Conservation (phyloP, 2,888 invertebrate genomes). For the Drosophila mettleri region DNA sequence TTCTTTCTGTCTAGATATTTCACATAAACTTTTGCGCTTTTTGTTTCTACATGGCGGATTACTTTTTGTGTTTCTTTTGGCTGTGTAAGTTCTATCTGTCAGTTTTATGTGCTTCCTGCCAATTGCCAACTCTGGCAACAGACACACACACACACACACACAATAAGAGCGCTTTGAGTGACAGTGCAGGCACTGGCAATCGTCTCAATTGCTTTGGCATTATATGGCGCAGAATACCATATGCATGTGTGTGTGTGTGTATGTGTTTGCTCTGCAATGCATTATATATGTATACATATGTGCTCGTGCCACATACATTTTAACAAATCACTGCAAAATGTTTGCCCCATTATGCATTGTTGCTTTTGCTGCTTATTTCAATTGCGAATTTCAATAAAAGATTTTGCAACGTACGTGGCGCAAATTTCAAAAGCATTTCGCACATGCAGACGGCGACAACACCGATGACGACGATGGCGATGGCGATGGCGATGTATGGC, state of each 20-base stretch:
- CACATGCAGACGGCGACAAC: constrained; percentile 52
- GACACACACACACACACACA: constrained; percentile 10
- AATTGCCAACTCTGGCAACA: constrained; percentile 25
- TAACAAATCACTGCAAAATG: constrained; percentile 71
- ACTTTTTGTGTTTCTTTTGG: neutral
- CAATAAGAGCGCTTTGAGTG: constrained; percentile 12
- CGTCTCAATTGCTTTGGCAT: constrained; percentile 61
- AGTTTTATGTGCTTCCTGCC: constrained; percentile 21
- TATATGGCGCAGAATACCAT: constrained; percentile 40
- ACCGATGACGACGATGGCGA: neutral
- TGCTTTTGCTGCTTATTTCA: constrained; percentile 58
- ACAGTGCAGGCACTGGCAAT: constrained; percentile 50
- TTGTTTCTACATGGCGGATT: neutral
- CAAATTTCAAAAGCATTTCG: constrained; percentile 76
- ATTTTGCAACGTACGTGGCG: constrained; percentile 75
- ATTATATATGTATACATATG: constrained; percentile 20
- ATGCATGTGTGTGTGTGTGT: constrained; percentile 20
- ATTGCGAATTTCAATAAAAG: constrained; percentile 68
- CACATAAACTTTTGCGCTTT: constrained; percentile 11
- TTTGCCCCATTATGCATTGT: constrained; percentile 65
- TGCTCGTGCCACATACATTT: constrained; percentile 50
- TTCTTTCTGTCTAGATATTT: neutral
- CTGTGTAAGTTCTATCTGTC: constrained; percentile 13
- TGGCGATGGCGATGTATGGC: constrained; percentile 4
- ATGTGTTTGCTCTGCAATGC: constrained; percentile 29